Evolutionary conservation across 2,797 vertebrate species (phyloP), one percentile per base, ranked within the genome.

Genomic region (Notolabrus celidotus): DNA sequence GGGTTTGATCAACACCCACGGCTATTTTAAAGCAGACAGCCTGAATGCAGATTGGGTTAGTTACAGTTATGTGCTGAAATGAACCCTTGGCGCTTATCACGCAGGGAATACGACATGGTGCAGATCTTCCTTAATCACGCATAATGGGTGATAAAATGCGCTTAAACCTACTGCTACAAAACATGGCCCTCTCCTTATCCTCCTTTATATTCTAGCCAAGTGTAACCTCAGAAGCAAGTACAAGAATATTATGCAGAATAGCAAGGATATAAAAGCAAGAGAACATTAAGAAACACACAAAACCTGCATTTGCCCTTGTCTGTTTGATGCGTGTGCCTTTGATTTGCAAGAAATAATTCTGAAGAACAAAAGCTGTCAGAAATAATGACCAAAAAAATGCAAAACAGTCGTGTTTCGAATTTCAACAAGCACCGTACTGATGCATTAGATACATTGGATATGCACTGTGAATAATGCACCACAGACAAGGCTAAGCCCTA

Each of bases 91-190:
- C 57, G 66, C 76, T 68, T 55, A 77, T 74, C 74, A 67, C 36
- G 19, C 39, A 58, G 70, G 74, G 70, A 71, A 55, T 65, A 53
- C 78, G 73, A 80, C 75, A 71, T 73, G 74, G 64, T 29, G 47
- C 59, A 53, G 61, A 86, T 89, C 82, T 84, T 74, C 80, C 67
- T 72, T 82, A 87, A 86, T 86, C 88, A 79, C 23, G 39, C 55
- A 51, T 79, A 86, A 86, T 86, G 70, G 79, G 41, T 71, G 83
- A 85, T 82, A 69, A 85, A 89, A 84, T 75, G 60, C 86, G 79
- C 80, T 77, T 55, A 51, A n/a, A 79, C 52, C 82, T 53, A 19
- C 59, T 57, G 52, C 66, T 56, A 65, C 59, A 80, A 83, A 85
- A 77, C 47, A 56, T 11, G 1, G 42, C 45, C 52, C 49, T 57